Evolutionary conservation across 2,797 vertebrate genomes (phyloP).

Genomic region (Gymnopithys bicolor): DNA sequence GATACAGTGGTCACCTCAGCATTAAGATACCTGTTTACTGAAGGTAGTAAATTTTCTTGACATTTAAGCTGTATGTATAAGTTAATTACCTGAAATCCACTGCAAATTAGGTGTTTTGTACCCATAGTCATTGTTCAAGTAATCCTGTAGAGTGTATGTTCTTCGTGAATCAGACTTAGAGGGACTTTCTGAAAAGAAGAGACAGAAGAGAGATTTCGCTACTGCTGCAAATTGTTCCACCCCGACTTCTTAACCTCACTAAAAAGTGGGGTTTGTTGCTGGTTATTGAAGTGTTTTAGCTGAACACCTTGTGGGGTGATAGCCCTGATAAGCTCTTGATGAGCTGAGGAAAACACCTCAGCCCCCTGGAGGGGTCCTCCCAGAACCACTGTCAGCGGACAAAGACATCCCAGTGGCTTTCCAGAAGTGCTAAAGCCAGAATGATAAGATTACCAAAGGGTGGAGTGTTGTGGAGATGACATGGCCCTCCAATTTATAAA

Average conservation of each 20-base stretch:
- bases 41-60: background rate
- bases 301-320: background rate
- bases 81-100: conserved; percentile 80
- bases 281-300: background rate
- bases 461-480: no score
- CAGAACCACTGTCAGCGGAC: no score
- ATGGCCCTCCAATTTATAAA: no score
- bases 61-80: background rate
- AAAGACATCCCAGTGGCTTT: no score
- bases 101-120: conserved; percentile 54
- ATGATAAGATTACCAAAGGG: no score
- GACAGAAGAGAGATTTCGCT: background rate
- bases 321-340: no score
- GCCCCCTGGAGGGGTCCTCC: no score
- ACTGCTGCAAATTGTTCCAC: background rate
- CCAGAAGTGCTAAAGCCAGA: no score
- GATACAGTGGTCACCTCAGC: background rate
- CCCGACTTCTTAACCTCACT: background rate
- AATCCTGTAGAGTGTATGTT: conserved; percentile 77
- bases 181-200: conserved; percentile 42
- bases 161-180: conserved; percentile 58
- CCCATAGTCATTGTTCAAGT: conserved; percentile 71
- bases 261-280: background rate
- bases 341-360: no score
- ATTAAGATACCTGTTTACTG: background rate